A percentile compares a stretch with the other conserved stretches of the same genome.
Evolutionary conservation across 1,140 invertebrate species (phyloP).

Genomic region (Pseudomyrmex pallidus): DNA sequence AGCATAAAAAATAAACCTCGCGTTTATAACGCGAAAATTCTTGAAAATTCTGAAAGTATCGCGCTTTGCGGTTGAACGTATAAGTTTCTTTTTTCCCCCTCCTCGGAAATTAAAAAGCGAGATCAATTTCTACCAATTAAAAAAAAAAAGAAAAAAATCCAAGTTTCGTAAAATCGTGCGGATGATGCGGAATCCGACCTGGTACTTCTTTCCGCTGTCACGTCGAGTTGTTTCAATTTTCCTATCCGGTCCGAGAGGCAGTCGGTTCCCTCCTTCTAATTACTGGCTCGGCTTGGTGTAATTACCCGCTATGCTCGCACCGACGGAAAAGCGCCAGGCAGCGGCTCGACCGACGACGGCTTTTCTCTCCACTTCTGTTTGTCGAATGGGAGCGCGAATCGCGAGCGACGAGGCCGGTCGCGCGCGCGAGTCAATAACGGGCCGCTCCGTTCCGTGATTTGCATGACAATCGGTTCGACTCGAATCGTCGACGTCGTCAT

Average conservation of each 20-base stretch:
- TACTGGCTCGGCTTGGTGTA: slow-evolving; percentile 51
- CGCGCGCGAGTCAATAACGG: slow-evolving; percentile 78
- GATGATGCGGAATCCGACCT: slow-evolving; percentile 38
- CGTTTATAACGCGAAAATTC: slow-evolving; percentile 3
- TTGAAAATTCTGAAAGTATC: background rate
- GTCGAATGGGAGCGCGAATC: slow-evolving; percentile 61
- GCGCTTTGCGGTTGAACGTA: background rate
- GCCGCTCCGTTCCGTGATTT: slow-evolving; percentile 76
- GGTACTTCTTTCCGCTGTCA: slow-evolving; percentile 10
- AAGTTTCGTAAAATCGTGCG: slow-evolving; percentile 64
- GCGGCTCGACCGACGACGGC: slow-evolving; percentile 1
- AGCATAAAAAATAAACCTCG: slow-evolving; percentile 1
- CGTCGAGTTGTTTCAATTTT: slow-evolving; percentile 65
- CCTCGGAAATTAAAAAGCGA: slow-evolving; percentile 49
- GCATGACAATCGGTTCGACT: slow-evolving; percentile 80
- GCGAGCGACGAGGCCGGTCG: slow-evolving; percentile 55
- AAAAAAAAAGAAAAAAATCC: slow-evolving; percentile 9
- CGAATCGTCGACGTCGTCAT: slow-evolving; percentile 73
- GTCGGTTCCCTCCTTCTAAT: slow-evolving; percentile 55
- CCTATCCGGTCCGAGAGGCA: slow-evolving; percentile 19
- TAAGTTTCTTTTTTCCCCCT: background rate
- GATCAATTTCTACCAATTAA: slow-evolving; percentile 1
- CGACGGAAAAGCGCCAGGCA: slow-evolving; percentile 34
- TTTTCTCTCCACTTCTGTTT: slow-evolving; percentile 31
- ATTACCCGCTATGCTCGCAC: slow-evolving; percentile 38